Conservation (phyloP, 1,140 invertebrate genomes). For the Nautilus pompilius region DNA sequence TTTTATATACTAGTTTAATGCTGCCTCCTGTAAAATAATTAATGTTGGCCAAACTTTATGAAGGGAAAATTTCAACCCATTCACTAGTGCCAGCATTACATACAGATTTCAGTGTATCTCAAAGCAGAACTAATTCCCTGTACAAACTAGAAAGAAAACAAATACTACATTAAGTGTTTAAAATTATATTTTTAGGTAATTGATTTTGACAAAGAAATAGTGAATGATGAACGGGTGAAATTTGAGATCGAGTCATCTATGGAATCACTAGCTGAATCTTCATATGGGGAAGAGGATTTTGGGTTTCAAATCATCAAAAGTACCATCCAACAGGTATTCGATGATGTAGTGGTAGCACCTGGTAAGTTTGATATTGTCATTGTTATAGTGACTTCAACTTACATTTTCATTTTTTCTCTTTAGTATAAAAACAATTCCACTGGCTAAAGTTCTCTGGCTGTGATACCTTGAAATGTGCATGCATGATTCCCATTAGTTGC, state of each 20-base stretch:
- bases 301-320: slow-evolving; percentile 58
- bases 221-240: slow-evolving; percentile 58
- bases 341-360: slow-evolving; percentile 56
- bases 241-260: slow-evolving; percentile 42
- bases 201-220: slow-evolving; percentile 56
- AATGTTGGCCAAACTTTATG: background rate
- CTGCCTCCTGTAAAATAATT: too few species aligned
- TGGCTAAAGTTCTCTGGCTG: too few species aligned
- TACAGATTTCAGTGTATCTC: too few species aligned
- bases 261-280: slow-evolving; percentile 57
- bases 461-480: too few species aligned
- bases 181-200: slow-evolving; percentile 53
- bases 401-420: background rate
- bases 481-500: too few species aligned
- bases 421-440: too few species aligned
- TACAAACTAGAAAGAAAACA: too few species aligned
- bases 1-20: too few species aligned
- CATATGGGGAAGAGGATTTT: slow-evolving; percentile 53
- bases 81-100: slow-evolving; percentile 7
- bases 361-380: slow-evolving; percentile 42
- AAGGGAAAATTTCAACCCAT: background rate
- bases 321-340: slow-evolving; percentile 57
- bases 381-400: background rate
- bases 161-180: too few species aligned
- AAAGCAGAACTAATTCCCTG: too few species aligned